Percentiles rank a stretch among this genome's conserved stretches.
Evolutionary conservation across 2,888 invertebrate species (phyloP).

Genomic region (Trichopoda pennipes): DNA sequence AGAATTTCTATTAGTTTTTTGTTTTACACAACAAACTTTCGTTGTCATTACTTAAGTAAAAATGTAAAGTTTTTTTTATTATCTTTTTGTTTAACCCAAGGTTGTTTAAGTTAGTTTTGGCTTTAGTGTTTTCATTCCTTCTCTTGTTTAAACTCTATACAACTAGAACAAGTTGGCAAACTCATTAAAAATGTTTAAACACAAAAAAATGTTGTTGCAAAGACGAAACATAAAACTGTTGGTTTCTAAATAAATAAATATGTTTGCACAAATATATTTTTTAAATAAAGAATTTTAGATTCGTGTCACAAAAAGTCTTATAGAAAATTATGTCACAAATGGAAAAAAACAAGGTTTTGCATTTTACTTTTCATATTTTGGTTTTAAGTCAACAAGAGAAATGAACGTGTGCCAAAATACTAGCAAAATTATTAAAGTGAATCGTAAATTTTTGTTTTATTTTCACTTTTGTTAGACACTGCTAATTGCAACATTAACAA

Average conservation of each 20-base stretch:
- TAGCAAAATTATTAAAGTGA: too few species aligned
- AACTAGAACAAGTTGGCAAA: constrained; percentile 65
- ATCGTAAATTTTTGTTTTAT: too few species aligned
- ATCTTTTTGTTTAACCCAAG: constrained; percentile 1
- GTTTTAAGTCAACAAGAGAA: background rate
- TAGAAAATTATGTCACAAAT: too few species aligned
- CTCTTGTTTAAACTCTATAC: constrained; percentile 41
- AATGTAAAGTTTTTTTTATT: constrained; percentile 17
- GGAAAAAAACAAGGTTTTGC: too few species aligned
- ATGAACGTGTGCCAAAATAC: background rate
- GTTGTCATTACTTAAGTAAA: constrained; percentile 49
- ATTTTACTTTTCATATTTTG: too few species aligned
- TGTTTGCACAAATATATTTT: too few species aligned
- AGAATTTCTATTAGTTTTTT: constrained; percentile 39
- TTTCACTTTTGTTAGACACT: too few species aligned
- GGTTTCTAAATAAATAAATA: background rate
- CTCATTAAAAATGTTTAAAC: constrained; percentile 63
- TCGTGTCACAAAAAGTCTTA: too few species aligned
- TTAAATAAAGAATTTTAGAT: too few species aligned
- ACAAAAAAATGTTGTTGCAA: constrained; percentile 5
- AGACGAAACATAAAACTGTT: background rate
- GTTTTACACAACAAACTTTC: constrained; percentile 42
- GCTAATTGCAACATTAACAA: too few species aligned
- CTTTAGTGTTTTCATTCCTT: background rate
- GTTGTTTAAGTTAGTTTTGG: constrained; percentile 6